Percentiles rank a stretch among this genome's conserved stretches.
phyloP scores from a whole-genome alignment of 2,797 vertebrate species.

The Spinibarbus caldwelli region DNA sequence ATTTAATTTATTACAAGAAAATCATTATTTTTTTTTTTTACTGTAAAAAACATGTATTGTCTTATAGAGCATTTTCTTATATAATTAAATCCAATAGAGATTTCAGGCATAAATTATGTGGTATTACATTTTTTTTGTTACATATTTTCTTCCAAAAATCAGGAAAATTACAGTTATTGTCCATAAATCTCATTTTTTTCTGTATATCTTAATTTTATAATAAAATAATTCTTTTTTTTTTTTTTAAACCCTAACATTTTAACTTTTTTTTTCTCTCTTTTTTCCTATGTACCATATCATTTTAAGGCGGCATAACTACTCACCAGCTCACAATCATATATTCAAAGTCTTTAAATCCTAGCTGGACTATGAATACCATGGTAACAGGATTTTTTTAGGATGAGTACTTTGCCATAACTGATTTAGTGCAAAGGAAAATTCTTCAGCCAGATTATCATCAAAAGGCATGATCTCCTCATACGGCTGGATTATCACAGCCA shows the following conservation, averaged over 20 bases:
- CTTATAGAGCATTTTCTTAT: no score
- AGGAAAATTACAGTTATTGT: not conserved
- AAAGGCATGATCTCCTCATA: constrained; percentile 44
- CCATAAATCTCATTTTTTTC: not conserved
- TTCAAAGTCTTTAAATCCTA: constrained; percentile 54
- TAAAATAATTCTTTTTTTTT: not conserved
- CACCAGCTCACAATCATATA: not conserved
- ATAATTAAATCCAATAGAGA: not conserved
- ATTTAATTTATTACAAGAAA: no score
- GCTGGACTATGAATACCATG: constrained; percentile 39
- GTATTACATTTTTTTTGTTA: not conserved
- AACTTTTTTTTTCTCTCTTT: no score
- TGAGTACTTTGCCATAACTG: constrained; percentile 12
- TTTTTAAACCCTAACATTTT: no score
- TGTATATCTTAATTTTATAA: not conserved
- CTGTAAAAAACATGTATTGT: no score
- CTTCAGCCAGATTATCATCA: constrained; percentile 54
- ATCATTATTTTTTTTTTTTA: no score
- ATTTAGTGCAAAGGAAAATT: constrained; percentile 32
- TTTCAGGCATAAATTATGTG: not conserved
- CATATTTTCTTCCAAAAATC: not conserved
- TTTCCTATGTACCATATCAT: no score
- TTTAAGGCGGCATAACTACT: constrained; percentile 1
- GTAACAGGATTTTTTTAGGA: constrained; percentile 56
- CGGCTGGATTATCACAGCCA: constrained; percentile 46